Conservation (phyloP, 1,140 invertebrate species). For the Parapsyche elsis region DNA sequence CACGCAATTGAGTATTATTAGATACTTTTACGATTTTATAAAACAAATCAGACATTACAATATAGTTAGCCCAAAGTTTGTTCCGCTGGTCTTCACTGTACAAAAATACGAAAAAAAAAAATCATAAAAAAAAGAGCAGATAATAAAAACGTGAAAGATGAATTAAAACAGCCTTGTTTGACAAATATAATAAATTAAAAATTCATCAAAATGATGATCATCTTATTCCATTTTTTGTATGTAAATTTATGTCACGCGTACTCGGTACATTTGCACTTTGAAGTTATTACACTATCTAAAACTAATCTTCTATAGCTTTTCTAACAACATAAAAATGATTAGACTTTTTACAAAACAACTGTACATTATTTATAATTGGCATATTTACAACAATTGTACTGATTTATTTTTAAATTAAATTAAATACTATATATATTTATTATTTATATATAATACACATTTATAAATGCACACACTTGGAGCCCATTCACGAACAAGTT, state of each 20-base stretch:
- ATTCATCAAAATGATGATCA: not conserved
- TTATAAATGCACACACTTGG: conserved; percentile 35
- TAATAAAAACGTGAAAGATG: not conserved
- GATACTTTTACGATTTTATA: too few relatives aligned
- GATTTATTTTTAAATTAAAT: conserved; percentile 27
- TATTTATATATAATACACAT: conserved; percentile 29
- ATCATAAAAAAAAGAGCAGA: conserved; percentile 3
- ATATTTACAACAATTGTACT: conserved; percentile 36
- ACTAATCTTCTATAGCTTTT: conserved; percentile 21
- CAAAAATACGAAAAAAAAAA: not conserved
- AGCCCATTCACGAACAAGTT: not conserved
- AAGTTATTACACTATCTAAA: conserved; percentile 39
- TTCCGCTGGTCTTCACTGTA: too few relatives aligned
- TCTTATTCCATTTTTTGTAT: not conserved
- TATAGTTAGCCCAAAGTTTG: too few relatives aligned
- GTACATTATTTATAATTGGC: conserved; percentile 40
- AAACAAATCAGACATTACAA: too few relatives aligned
- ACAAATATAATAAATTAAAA: conserved; percentile 15
- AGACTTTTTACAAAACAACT: conserved; percentile 40
- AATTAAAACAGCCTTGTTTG: not conserved
- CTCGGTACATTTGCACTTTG: conserved; percentile 46
- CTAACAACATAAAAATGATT: conserved; percentile 25
- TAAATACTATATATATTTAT: conserved; percentile 27
- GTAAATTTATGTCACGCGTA: conserved; percentile 35
- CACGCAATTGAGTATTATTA: too few relatives aligned